Evolutionary conservation across 2,888 invertebrate species (phyloP).

Genomic region (Germaria angustata): DNA sequence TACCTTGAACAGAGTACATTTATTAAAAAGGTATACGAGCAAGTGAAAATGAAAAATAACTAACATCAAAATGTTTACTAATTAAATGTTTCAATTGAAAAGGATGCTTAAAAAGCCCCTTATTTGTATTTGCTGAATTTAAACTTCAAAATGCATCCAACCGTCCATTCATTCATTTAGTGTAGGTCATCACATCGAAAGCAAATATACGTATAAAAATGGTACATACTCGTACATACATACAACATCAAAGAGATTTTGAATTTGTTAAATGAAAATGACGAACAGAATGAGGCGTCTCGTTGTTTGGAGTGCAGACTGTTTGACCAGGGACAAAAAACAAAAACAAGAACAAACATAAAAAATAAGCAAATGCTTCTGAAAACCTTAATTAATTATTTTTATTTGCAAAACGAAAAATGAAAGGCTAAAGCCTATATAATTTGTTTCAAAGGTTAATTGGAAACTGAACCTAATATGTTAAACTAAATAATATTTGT

Average conservation of each 20-base stretch:
- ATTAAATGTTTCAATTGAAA: conserved; percentile 33
- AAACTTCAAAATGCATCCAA: conserved; percentile 38
- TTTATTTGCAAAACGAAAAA: not conserved
- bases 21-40: too few species aligned
- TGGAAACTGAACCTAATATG: too few species aligned
- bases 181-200: conserved; percentile 50
- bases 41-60: not conserved
- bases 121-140: conserved; percentile 13
- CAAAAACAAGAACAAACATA: too few species aligned
- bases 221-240: too few species aligned
- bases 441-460: too few species aligned
- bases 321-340: conserved; percentile 5
- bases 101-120: not conserved
- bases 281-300: not conserved
- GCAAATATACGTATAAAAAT: conserved; percentile 19
- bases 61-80: not conserved
- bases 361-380: not conserved
- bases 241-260: conserved; percentile 32
- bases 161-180: conserved; percentile 16
- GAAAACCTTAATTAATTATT: conserved; percentile 5
- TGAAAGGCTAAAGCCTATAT: too few species aligned
- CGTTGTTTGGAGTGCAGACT: not conserved
- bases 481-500: too few species aligned
- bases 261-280: conserved; percentile 23
- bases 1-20: not conserved